phyloP scores from a whole-genome alignment of 2,113 vertebrate genomes.

The Phoxinus phoxinus region DNA sequence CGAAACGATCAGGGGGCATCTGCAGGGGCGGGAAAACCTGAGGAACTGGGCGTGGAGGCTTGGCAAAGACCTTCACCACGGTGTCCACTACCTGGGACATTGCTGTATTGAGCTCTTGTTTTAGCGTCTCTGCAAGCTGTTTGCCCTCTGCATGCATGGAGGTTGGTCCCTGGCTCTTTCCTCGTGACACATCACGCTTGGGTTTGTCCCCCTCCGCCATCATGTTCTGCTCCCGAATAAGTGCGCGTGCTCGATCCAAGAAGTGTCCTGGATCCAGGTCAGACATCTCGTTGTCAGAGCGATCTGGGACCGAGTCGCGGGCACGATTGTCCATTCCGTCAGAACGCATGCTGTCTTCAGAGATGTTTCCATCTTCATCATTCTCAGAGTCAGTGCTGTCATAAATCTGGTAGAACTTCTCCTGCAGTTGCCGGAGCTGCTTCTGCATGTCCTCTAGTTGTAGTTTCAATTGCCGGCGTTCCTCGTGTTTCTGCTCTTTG shows the following conservation, averaged over 20 bases:
- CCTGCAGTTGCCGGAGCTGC: slow-evolving; percentile 98
- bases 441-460: slow-evolving; percentile 99
- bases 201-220: slow-evolving; percentile 80
- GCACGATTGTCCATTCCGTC: slow-evolving; percentile 86
- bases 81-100: slow-evolving; percentile 98
- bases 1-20: slow-evolving; percentile 82
- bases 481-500: slow-evolving; percentile 95
- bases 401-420: slow-evolving; percentile 99
- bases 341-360: slow-evolving; percentile 94
- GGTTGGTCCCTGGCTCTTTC: slow-evolving; percentile 79
- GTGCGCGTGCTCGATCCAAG: slow-evolving; percentile 89
- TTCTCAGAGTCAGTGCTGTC: slow-evolving; percentile 96
- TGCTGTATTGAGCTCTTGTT: slow-evolving; percentile 97
- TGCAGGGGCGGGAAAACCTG: slow-evolving; percentile 86
- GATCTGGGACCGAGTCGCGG: slow-evolving; percentile 73
- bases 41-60: slow-evolving; percentile 85
- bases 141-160: slow-evolving; percentile 84
- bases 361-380: slow-evolving; percentile 95
- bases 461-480: slow-evolving; percentile 96
- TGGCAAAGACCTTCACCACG: slow-evolving; percentile 96
- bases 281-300: slow-evolving; percentile 86
- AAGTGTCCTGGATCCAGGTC: slow-evolving; percentile 93
- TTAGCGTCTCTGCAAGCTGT: slow-evolving; percentile 93
- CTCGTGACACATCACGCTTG: slow-evolving; percentile 81
- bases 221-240: slow-evolving; percentile 89